Percentiles rank a stretch among this genome's conserved stretches.
Conservation (phyloP, 2,888 invertebrate genomes). For the Microplitis deprimator region DNA sequence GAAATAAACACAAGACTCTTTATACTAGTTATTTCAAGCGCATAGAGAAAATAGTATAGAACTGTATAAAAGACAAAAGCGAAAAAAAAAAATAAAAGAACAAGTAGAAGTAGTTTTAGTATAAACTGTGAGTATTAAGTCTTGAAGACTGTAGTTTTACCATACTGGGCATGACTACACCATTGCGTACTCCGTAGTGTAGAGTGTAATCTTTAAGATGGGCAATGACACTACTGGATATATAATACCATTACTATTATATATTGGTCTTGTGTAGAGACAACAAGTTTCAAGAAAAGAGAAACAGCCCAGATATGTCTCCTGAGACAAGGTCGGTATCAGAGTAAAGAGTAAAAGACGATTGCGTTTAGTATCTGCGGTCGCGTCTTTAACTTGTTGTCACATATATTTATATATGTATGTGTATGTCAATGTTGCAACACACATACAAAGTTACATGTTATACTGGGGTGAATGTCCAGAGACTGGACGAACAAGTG, state of each 20-base stretch:
- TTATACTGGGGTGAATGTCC: constrained; percentile 64
- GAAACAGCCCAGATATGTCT: constrained; percentile 68
- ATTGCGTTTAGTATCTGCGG: constrained; percentile 15
- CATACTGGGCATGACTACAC: constrained; percentile 26
- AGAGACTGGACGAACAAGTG: constrained; percentile 65
- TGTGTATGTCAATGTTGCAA: constrained; percentile 39
- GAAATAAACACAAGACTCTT: constrained; percentile 3
- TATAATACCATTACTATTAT: background rate
- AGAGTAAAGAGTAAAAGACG: constrained; percentile 54
- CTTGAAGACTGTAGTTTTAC: constrained; percentile 22
- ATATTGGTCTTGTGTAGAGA: constrained; percentile 41
- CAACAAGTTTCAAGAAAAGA: constrained; percentile 1
- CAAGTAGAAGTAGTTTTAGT: constrained; percentile 13
- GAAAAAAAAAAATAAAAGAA: constrained; percentile 8
- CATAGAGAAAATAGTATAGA: background rate
- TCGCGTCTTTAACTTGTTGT: background rate
- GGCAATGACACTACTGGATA: constrained; percentile 13
- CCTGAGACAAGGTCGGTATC: constrained; percentile 54
- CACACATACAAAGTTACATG: constrained; percentile 27
- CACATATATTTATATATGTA: background rate
- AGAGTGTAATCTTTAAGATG: background rate
- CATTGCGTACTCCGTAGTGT: constrained; percentile 7
- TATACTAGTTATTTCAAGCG: constrained; percentile 36
- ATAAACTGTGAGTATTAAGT: constrained; percentile 13
- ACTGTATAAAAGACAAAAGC: background rate